Evolutionary conservation across 37 sponge, comb jelly and placozoan species (phyloP).

Genomic region (Mnemiopsis leidyi): DNA sequence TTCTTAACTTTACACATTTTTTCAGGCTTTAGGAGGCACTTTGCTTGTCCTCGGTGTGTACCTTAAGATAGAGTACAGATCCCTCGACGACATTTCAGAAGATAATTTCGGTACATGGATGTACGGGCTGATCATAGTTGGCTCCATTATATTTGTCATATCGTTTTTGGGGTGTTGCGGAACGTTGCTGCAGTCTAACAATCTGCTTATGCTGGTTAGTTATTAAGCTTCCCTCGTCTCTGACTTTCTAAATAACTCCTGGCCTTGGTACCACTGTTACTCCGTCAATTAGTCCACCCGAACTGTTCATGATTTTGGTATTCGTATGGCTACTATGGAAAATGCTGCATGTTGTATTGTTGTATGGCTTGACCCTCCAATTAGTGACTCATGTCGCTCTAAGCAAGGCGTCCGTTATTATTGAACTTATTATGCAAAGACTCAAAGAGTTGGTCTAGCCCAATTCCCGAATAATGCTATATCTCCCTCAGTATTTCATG

Average conservation of each 20-base stretch:
- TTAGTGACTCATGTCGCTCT: not conserved
- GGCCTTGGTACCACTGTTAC: not conserved
- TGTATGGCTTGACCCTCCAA: not conserved
- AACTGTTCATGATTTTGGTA: not conserved
- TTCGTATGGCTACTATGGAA: not conserved
- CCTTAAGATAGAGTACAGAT: not conserved
- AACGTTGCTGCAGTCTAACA: conserved; percentile 6
- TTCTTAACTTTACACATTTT: too few species aligned
- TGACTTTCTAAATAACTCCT: not conserved
- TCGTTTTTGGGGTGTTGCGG: conserved; percentile 19
- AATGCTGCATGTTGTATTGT: not conserved
- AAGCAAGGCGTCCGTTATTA: not conserved
- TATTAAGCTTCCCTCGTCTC: not conserved
- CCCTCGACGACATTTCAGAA: not conserved
- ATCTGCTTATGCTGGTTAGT: conserved; percentile 20
- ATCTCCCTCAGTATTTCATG: conserved; percentile 61
- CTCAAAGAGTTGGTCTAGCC: too few species aligned
- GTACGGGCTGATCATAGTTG: conserved; percentile 20
- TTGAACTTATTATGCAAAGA: not conserved
- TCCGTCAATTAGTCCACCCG: not conserved
- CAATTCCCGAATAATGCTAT: too few species aligned
- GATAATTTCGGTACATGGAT: conserved; percentile 46
- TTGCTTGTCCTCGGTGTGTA: not conserved
- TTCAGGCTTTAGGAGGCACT: conserved; percentile 9
- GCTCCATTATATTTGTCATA: not conserved